Evolutionary conservation across 1,140 invertebrate genomes (phyloP).

Genomic region (Drosophila takahashii): DNA sequence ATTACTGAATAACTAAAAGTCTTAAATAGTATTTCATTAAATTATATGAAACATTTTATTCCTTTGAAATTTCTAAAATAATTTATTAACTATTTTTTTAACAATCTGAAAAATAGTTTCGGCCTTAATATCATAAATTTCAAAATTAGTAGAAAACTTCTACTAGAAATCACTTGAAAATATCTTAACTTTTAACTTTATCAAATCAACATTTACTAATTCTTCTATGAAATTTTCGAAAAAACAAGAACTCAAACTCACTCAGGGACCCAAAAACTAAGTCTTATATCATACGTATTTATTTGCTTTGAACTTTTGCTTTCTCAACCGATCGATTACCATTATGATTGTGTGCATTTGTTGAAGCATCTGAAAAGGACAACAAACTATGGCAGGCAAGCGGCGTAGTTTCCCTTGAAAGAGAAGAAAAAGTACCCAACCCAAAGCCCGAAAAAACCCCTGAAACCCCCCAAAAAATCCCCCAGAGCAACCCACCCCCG

Average conservation of each 20-base stretch:
- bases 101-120: background rate
- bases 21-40: no score
- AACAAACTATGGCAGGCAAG: conserved; percentile 78
- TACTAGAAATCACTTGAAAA: background rate
- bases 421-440: conserved; percentile 15
- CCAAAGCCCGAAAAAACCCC: background rate
- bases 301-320: conserved; percentile 43
- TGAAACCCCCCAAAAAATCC: conserved; percentile 1
- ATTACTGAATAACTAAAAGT: no score
- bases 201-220: background rate
- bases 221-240: conserved; percentile 18
- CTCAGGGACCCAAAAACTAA: conserved; percentile 18
- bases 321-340: conserved; percentile 41
- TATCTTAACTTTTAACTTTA: background rate
- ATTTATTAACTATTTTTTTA: background rate
- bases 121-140: background rate
- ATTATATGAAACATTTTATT: no score
- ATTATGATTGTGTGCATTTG: conserved; percentile 50
- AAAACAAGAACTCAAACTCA: conserved; percentile 15
- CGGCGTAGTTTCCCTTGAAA: conserved; percentile 29
- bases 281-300: conserved; percentile 43
- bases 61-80: no score
- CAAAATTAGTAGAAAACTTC: background rate
- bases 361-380: conserved; percentile 65
- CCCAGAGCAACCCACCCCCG: conserved; percentile 13